phyloP scores from a whole-genome alignment of 2,113 vertebrate species.

The Cyanocitta stelleri region DNA sequence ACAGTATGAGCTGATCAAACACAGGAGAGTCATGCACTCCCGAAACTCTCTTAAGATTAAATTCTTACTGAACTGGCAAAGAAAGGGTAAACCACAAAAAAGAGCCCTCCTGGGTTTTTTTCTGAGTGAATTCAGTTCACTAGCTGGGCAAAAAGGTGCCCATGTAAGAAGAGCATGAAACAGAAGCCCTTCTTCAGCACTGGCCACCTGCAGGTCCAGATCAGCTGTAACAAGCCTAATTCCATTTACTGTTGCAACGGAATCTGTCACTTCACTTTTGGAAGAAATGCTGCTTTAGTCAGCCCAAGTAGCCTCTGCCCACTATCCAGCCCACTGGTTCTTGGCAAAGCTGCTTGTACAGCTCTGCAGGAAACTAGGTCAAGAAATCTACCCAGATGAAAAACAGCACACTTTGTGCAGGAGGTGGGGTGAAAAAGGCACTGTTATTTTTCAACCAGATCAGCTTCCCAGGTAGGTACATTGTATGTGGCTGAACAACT shows the following conservation, averaged over 20 bases:
- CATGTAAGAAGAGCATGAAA: background rate
- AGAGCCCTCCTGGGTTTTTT: background rate
- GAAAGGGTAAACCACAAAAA: background rate
- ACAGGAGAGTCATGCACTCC: background rate
- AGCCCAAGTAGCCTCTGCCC: conserved; percentile 2
- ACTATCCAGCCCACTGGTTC: background rate
- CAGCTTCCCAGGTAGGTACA: background rate
- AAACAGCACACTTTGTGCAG: background rate
- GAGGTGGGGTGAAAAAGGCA: background rate
- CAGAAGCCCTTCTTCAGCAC: background rate
- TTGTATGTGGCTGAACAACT: background rate
- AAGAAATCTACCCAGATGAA: conserved; percentile 37
- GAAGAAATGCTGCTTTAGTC: background rate
- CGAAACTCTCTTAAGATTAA: background rate
- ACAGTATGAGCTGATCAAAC: background rate
- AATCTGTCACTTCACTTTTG: background rate
- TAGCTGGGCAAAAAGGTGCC: background rate
- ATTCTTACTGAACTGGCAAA: background rate
- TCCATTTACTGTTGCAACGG: background rate
- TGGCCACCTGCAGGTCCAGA: background rate
- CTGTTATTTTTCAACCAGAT: background rate
- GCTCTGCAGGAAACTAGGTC: conserved; percentile 53
- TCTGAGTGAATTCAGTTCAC: background rate
- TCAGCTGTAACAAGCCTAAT: background rate
- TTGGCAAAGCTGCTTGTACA: conserved; percentile 6